A percentile compares a stretch with the other conserved stretches of the same genome.
These are phyloP conservation scores for Hestina assimilis DNA, from an alignment of 1,140 invertebrate genomes.

Conservation along the genomic window DNA sequence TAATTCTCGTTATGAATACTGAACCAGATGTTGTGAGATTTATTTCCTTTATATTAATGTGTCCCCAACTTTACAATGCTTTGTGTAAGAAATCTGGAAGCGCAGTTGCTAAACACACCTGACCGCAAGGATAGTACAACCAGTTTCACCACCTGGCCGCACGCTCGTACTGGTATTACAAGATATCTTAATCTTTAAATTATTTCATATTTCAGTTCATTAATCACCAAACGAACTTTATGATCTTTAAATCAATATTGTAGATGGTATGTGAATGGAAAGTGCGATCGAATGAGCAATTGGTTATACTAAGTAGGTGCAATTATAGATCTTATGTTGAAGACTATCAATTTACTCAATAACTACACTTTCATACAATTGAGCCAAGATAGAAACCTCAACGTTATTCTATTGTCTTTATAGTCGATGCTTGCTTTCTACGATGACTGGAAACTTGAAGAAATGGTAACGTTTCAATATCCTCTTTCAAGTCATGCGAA, in stretches of 20 bases:
- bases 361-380: conserved; percentile 23
- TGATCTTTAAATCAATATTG: no score
- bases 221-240: no score
- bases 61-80: neutral
- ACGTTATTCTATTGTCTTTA: conserved; percentile 17
- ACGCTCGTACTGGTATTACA: conserved; percentile 2
- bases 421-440: conserved; percentile 19
- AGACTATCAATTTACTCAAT: conserved; percentile 9
- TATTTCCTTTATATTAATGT: neutral
- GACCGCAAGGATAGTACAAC: conserved; percentile 43
- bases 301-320: conserved; percentile 8
- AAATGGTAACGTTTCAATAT: conserved; percentile 11
- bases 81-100: conserved; percentile 40
- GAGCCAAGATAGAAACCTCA: neutral
- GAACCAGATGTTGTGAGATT: neutral
- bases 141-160: conserved; percentile 56
- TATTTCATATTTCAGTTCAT: no score
- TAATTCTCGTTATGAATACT: neutral
- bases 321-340: conserved; percentile 20
- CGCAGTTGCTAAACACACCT: conserved; percentile 43
- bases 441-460: conserved; percentile 10
- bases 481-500: conserved; percentile 12
- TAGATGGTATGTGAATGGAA: conserved; percentile 12
- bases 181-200: neutral
- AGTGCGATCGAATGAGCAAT: conserved; percentile 12